These are phyloP conservation scores for Leptinotarsa haldemani DNA, from an alignment of 2,888 invertebrate species.

Conservation along the genomic window DNA sequence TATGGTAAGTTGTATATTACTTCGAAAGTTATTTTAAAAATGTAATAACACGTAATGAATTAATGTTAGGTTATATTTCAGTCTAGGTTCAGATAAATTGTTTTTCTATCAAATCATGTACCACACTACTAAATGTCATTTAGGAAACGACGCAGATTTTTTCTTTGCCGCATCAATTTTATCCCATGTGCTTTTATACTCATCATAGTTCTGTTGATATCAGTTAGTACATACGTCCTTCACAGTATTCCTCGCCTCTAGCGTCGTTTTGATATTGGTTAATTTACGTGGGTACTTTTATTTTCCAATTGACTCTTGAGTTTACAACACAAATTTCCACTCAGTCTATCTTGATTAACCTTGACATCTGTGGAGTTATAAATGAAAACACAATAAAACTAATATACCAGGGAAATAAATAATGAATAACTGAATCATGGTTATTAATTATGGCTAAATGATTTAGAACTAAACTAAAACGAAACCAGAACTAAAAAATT, in stretches of 20 bases:
- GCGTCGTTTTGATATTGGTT: no score
- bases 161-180: no score
- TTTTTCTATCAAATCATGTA: no score
- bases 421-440: slow-evolving; percentile 7
- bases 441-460: background rate
- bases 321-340: slow-evolving; percentile 7
- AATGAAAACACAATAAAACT: background rate
- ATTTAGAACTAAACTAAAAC: background rate
- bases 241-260: background rate
- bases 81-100: no score
- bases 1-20: no score
- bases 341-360: slow-evolving; percentile 14
- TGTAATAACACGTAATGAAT: background rate
- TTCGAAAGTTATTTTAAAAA: no score
- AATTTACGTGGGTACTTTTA: background rate
- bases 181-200: no score
- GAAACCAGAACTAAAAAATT: background rate
- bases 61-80: background rate
- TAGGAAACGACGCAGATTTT: no score
- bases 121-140: no score
- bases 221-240: background rate
- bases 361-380: background rate
- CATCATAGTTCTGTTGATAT: background rate
- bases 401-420: background rate
- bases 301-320: slow-evolving; percentile 1